These are phyloP conservation scores for Dryobates pubescens DNA, from an alignment of 2,797 vertebrate genomes.

Conservation along the genomic window DNA sequence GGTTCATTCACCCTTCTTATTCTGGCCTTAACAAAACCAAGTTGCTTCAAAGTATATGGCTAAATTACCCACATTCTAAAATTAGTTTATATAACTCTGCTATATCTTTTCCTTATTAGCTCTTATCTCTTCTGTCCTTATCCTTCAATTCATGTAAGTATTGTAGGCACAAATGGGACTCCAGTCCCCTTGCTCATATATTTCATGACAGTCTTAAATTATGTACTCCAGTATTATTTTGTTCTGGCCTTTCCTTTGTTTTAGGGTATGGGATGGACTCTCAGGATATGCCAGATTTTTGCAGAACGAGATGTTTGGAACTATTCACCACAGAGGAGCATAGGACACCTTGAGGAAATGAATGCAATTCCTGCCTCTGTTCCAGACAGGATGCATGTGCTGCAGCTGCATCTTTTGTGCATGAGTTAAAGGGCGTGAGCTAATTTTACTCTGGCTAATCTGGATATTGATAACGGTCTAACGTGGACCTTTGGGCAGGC, in stretches of 20 bases:
- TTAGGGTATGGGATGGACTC: background rate
- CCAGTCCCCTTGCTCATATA: background rate
- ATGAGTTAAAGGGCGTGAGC: background rate
- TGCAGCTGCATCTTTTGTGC: slow-evolving; percentile 9
- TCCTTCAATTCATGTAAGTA: background rate
- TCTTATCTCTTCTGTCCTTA: background rate
- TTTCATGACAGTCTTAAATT: background rate
- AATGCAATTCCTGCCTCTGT: slow-evolving; percentile 51
- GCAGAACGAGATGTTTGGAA: background rate
- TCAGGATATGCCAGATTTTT: background rate
- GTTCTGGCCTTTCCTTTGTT: background rate
- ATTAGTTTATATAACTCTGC: background rate
- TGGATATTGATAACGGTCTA: background rate
- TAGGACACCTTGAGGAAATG: slow-evolving; percentile 45
- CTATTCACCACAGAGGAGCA: background rate
- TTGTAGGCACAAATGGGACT: background rate
- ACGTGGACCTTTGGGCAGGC: background rate
- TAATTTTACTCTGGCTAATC: background rate
- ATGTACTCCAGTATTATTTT: background rate
- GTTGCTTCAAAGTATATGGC: background rate
- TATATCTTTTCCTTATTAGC: background rate
- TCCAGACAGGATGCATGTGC: slow-evolving; percentile 6
- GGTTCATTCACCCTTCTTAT: background rate
- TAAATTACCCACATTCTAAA: background rate
- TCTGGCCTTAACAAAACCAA: background rate